phyloP scores from a whole-genome alignment of 2,797 vertebrate genomes.

The Manis crassicaudata region DNA sequence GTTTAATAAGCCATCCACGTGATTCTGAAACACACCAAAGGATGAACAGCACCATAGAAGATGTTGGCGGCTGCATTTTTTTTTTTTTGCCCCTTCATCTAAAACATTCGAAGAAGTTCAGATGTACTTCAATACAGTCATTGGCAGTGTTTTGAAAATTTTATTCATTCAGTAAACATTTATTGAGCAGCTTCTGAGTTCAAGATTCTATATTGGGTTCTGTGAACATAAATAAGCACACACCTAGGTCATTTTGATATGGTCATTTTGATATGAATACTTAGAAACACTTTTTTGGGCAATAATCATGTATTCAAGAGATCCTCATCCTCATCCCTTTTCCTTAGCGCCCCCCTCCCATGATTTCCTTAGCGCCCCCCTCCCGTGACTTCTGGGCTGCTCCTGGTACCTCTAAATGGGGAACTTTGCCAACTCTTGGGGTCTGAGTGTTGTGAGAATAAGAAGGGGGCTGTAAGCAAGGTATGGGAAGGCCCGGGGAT shows the following conservation, averaged over 20 bases:
- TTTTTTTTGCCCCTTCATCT: rapidly evolving
- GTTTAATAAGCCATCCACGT: neutral
- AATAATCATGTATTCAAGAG: neutral
- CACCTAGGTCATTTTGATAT: neutral
- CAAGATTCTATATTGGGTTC: neutral
- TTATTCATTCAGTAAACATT: neutral
- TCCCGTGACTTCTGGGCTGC: neutral
- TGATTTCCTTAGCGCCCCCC: neutral
- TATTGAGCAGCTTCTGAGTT: neutral
- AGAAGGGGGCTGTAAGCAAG: neutral
- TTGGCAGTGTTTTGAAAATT: neutral
- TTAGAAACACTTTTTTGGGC: neutral
- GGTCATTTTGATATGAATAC: neutral
- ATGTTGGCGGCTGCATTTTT: neutral
- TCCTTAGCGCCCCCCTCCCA: neutral
- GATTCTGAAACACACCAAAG: neutral
- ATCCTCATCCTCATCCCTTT: no score
- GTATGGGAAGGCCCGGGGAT: no score
- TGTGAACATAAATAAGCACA: neutral
- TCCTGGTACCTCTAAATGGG: neutral
- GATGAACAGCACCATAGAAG: neutral
- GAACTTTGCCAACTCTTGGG: neutral
- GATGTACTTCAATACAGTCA: neutral
- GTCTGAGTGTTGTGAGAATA: neutral
- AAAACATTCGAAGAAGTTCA: neutral